Conservation (phyloP, 2,797 vertebrate species). For the Sarcophilus harrisii region DNA sequence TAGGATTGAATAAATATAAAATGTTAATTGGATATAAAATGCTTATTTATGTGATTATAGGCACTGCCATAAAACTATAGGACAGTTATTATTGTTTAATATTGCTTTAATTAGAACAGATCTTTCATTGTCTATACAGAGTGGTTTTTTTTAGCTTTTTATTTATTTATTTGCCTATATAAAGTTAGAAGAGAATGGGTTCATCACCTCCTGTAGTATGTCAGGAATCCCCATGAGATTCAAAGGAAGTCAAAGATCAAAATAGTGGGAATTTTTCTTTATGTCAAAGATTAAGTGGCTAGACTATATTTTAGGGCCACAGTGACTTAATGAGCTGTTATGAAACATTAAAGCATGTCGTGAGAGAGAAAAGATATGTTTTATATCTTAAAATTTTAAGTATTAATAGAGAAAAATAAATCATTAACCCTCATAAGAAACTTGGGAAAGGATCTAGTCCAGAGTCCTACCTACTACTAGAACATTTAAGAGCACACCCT, state of each 20-base stretch:
- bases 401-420: background rate
- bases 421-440: background rate
- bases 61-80: constrained; percentile 71
- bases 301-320: constrained; percentile 6
- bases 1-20: constrained; percentile 81
- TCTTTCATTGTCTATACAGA: constrained; percentile 47
- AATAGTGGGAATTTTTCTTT: constrained; percentile 26
- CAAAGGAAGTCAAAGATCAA: constrained; percentile 11
- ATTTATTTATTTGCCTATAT: background rate
- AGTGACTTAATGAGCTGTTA: background rate
- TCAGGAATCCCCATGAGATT: constrained; percentile 8
- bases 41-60: constrained; percentile 79
- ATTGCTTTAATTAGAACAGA: constrained; percentile 79
- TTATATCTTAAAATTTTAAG: background rate
- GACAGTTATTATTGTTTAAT: constrained; percentile 80
- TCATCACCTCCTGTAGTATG: constrained; percentile 30
- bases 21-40: constrained; percentile 82
- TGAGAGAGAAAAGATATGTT: background rate
- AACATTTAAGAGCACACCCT: background rate
- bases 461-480: background rate
- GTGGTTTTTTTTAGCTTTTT: background rate
- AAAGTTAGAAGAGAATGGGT: constrained; percentile 73
- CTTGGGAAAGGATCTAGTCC: background rate
- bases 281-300: background rate
- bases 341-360: background rate